Conservation (phyloP, 2,113 vertebrate species). For the Tragelaphus buxtoni region DNA sequence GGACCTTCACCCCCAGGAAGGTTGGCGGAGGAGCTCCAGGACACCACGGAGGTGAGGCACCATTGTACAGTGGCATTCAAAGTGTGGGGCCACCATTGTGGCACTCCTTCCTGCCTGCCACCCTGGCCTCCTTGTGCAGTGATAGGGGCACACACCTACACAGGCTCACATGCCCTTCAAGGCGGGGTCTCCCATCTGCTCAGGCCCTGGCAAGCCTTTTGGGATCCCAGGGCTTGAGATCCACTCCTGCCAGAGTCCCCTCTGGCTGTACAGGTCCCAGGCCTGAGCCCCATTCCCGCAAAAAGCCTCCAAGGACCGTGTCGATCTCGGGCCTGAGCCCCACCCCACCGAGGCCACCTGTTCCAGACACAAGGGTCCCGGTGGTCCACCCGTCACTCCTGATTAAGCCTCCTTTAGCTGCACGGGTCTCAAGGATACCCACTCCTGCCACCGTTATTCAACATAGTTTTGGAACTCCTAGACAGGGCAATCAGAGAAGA, state of each 20-base stretch:
- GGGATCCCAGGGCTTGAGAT: neutral
- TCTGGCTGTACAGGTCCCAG: neutral
- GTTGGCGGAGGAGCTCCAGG: neutral
- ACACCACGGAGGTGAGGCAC: neutral
- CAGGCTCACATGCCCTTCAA: neutral
- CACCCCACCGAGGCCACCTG: neutral
- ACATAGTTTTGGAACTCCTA: neutral
- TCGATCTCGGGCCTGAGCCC: neutral
- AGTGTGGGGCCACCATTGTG: neutral
- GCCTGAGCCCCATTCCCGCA: neutral
- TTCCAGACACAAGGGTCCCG: neutral
- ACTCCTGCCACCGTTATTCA: neutral
- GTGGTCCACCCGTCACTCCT: neutral
- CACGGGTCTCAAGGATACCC: neutral
- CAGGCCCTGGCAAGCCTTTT: neutral
- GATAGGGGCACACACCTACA: neutral
- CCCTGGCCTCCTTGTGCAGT: neutral
- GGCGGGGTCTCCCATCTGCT: neutral
- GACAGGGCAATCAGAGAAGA: neutral
- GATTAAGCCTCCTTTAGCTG: neutral
- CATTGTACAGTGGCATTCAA: neutral
- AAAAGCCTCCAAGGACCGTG: neutral
- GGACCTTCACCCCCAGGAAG: neutral
- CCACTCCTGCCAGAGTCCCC: neutral
- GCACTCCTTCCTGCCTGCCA: neutral